A percentile compares a stretch with the other conserved stretches of the same genome.
Evolutionary conservation across 2,113 vertebrate species (phyloP).

Genomic region (Xyliphius kryptos): DNA sequence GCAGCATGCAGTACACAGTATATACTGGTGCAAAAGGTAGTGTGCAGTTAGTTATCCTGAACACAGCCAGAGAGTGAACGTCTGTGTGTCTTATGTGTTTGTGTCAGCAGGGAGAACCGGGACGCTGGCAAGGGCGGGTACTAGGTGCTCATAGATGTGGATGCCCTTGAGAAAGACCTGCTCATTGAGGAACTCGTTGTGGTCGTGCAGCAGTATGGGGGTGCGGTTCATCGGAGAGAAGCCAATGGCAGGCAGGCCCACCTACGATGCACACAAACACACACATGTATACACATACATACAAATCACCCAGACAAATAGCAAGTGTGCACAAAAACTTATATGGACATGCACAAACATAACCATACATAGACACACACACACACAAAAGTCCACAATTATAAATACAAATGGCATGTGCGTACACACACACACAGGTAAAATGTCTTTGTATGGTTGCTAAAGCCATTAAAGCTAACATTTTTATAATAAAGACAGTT

Average conservation of each 20-base stretch:
- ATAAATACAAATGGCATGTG: too few species aligned
- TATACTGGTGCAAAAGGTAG: too few species aligned
- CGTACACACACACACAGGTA: too few species aligned
- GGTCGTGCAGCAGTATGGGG: conserved; percentile 86
- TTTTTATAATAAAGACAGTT: too few species aligned
- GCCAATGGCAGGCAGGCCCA: conserved; percentile 73
- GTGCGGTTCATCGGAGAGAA: conserved; percentile 95
- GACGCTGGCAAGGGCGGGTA: conserved; percentile 72
- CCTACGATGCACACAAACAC: conserved; percentile 23
- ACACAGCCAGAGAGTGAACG: too few species aligned
- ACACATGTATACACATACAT: conserved; percentile 14
- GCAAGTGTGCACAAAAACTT: neutral
- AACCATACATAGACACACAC: too few species aligned
- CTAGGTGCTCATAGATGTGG: conserved; percentile 73
- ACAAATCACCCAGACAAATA: too few species aligned
- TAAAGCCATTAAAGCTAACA: too few species aligned
- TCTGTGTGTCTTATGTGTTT: conserved; percentile 3
- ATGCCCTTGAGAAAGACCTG: conserved; percentile 83
- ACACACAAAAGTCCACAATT: too few species aligned
- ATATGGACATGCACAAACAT: neutral
- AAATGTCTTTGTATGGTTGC: too few species aligned
- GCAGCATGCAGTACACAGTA: too few species aligned
- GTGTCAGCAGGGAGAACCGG: conserved; percentile 52
- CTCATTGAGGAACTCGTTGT: conserved; percentile 87
- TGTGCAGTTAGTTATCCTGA: too few species aligned